Percentiles rank a stretch among this genome's conserved stretches.
Conservation (phyloP, 2,113 vertebrate genomes). For the Alethe diademata region DNA sequence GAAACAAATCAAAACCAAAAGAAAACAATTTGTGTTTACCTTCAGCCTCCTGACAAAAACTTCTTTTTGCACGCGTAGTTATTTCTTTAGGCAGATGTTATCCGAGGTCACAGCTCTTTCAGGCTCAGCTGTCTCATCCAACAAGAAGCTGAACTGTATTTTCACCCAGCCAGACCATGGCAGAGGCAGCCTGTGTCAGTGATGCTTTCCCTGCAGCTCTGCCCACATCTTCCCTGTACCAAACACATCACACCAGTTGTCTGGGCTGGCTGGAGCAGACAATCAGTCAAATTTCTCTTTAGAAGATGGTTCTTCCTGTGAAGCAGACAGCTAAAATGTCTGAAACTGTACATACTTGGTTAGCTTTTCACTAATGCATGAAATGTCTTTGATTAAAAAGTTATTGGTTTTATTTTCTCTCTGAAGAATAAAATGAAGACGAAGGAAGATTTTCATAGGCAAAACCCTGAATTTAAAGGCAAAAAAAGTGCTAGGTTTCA, state of each 20-base stretch:
- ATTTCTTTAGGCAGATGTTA: background rate
- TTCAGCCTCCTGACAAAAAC: background rate
- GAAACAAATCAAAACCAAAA: too few species aligned
- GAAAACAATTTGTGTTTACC: background rate
- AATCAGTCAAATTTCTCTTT: background rate
- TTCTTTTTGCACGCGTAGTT: background rate
- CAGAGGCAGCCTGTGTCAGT: background rate
- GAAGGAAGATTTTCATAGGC: background rate
- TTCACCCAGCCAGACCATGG: background rate
- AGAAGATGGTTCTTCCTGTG: background rate
- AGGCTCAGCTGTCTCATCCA: background rate
- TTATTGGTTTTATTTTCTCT: background rate
- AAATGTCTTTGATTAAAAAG: background rate
- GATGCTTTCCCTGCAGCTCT: background rate
- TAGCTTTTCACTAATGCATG: background rate
- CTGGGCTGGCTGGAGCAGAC: background rate
- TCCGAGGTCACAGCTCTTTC: background rate
- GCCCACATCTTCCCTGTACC: background rate
- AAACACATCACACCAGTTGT: background rate
- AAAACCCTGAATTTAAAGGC: background rate
- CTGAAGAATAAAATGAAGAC: background rate
- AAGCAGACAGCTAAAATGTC: background rate
- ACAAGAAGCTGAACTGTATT: background rate
- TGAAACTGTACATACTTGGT: background rate
- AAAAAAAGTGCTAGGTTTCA: background rate